Evolutionary conservation across 2,888 invertebrate species (phyloP), one percentile per base, ranked within the genome.

Genomic region (Lymantria monacha): DNA sequence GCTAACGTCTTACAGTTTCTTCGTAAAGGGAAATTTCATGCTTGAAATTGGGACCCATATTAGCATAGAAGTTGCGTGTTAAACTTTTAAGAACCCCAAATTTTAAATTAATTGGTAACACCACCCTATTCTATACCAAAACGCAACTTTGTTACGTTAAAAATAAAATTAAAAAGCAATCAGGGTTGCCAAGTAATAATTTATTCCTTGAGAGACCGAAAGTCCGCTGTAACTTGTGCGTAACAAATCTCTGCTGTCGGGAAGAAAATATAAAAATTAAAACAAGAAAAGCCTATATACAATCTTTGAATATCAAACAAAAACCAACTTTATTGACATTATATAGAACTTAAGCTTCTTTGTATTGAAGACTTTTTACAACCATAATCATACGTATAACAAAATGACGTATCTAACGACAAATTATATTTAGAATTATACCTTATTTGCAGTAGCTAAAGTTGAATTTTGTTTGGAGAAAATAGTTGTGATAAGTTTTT

Each of bases 181-280:
- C 67, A 70, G 53, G 55, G 53, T 52, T 48, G 55, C 46, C 48
- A 49, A 51, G 42, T 58, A 62, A 69, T 76, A 73, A 74, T 69
- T 72, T 71, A 75, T 72, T 66, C 63, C 67, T 49, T 55, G 54
- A 64, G 67, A 64, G 66, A 59, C 70, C 66, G 66, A 69, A 69
- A 70, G 78, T 78, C 78, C 79, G 75, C 74, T 81, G 76, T 68
- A 69, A 72, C 79, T 83, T 82, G 66, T 69, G 72, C 64, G 66
- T 63, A 79, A 82, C 84, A 85, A 87, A 87, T 85, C 84, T 83
- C 64, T 63, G 42, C 76, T 68, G 76, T 70, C 68, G 65, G 72
- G 76, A 83, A 81, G 85, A 85, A 87, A 83, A 78, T 80, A 81
- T 85, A 88, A 88, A 87, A 87, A 79, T 66, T 51, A 62, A 42